Evolutionary conservation across 2,888 invertebrate species (phyloP).

Genomic region (Dorcus hopei): DNA sequence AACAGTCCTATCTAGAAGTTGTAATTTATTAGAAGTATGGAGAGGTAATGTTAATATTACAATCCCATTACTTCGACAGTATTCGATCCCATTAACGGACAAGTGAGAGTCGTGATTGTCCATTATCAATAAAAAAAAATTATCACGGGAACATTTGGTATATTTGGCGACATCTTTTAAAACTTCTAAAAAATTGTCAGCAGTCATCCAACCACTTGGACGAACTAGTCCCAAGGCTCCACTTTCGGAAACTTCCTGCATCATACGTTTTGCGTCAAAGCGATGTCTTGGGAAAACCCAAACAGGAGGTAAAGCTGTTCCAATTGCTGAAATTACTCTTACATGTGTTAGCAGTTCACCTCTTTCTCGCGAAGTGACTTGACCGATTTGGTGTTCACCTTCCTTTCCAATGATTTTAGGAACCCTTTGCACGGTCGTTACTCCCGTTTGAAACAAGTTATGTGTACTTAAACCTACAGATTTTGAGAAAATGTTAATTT

Average conservation of each 20-base stretch:
- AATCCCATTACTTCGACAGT: conserved; percentile 40
- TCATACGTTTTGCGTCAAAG: conserved; percentile 19
- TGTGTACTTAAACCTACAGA: too few relatives aligned
- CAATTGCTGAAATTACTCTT: conserved; percentile 14
- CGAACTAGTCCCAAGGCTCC: conserved; percentile 15
- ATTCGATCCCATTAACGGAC: conserved; percentile 30
- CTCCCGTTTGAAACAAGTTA: background rate
- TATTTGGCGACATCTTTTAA: conserved; percentile 36
- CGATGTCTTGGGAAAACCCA: conserved; percentile 17
- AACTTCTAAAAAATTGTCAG: conserved; percentile 31
- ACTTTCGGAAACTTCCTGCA: conserved; percentile 11
- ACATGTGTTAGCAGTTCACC: conserved; percentile 21
- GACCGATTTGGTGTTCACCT: conserved; percentile 26
- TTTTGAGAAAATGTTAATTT: too few relatives aligned
- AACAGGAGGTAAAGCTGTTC: conserved; percentile 13
- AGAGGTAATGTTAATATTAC: conserved; percentile 14
- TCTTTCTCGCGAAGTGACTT: conserved; percentile 18
- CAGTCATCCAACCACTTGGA: conserved; percentile 36
- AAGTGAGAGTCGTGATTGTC: conserved; percentile 36
- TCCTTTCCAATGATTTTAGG: conserved; percentile 21
- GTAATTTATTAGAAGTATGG: conserved; percentile 34
- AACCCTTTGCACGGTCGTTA: conserved; percentile 17
- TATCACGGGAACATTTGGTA: conserved; percentile 28
- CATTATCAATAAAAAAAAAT: conserved; percentile 32
- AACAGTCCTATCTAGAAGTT: conserved; percentile 29